Evolutionary conservation across 1,140 invertebrate genomes (phyloP), one percentile per base, ranked within the genome.

Genomic region (Stegodyphus mimosarum): DNA sequence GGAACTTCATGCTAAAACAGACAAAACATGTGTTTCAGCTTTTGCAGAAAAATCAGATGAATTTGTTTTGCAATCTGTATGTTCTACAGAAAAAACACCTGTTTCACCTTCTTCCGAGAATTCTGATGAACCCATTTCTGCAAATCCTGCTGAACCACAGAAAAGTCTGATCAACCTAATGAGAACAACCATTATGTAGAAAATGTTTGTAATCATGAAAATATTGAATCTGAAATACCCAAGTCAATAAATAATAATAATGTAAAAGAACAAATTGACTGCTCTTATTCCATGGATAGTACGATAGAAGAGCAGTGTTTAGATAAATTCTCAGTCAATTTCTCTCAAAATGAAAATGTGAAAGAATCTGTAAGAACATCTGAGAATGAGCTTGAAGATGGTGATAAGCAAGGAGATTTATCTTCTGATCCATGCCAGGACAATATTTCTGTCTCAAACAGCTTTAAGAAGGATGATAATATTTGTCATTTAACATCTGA

Each of bases 181-280:
- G 33, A 33, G 33, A 33, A 33, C 33, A 33, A 33, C 33, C 33
- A 33, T 33, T 33, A 3, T 33, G 33, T 33, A 33, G 33, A 33
- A 33, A 33, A 33, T 33, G 3, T 3, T 33, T 33, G 33, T 33
- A 33, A 33, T 33, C 33, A 33, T 33, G 33, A 33, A 5, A 92
- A 92, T 69, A 92, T 93, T 48, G 89, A 90, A 18, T 91, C 33
- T 51, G 51, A 18, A n/a, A 73, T 51, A 92, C 49, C 91, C 92
- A 83, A 90, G 91, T 50, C 91, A 90, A 86, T 89, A 91, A 64
- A 91, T 91, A 86, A 89, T 91, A 51, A 88, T 92, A 11, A 92
- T 88, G 87, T 55, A 64, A 76, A 9, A 52, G 80, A 49, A 79
- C 87, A 73, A 67, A 64, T 33, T 33, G 33, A 33, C 1, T 1